Evolutionary conservation across 2,113 vertebrate species (phyloP).

Genomic region (Perognathus longimembris): DNA sequence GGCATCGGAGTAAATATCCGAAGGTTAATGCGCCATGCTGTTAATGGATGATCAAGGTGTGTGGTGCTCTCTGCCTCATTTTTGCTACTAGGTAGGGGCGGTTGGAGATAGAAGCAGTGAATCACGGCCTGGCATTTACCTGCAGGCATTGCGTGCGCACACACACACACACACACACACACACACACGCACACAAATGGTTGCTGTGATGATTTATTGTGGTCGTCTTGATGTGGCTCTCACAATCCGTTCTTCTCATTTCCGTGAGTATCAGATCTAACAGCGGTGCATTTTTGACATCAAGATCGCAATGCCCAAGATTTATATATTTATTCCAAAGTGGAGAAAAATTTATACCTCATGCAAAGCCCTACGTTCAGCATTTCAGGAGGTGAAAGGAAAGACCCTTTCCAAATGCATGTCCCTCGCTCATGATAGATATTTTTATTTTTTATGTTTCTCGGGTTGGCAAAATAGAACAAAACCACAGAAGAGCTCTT

Average conservation of each 20-base stretch:
- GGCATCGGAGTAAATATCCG: slow-evolving; percentile 67
- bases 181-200: background rate
- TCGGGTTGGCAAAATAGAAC: background rate
- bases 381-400: background rate
- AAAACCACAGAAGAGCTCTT: background rate
- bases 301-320: slow-evolving; percentile 4
- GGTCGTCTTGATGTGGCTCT: slow-evolving; percentile 44
- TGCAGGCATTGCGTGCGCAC: background rate
- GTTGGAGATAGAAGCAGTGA: slow-evolving; percentile 17
- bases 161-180: too few species aligned
- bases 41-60: slow-evolving; percentile 62
- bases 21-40: slow-evolving; percentile 62
- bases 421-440: background rate
- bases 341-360: slow-evolving; percentile 20
- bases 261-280: background rate
- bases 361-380: background rate
- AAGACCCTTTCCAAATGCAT: background rate
- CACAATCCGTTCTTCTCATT: slow-evolving; percentile 15
- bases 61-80: slow-evolving; percentile 30
- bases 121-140: background rate
- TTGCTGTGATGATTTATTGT: background rate
- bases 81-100: slow-evolving; percentile 44
- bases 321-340: slow-evolving; percentile 34
- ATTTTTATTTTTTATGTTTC: slow-evolving; percentile 43
- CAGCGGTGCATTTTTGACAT: slow-evolving; percentile 37